Evolutionary conservation across 2,888 invertebrate genomes (phyloP), one percentile per base, ranked within the genome.

Genomic region (Cataglyphis cursor): DNA sequence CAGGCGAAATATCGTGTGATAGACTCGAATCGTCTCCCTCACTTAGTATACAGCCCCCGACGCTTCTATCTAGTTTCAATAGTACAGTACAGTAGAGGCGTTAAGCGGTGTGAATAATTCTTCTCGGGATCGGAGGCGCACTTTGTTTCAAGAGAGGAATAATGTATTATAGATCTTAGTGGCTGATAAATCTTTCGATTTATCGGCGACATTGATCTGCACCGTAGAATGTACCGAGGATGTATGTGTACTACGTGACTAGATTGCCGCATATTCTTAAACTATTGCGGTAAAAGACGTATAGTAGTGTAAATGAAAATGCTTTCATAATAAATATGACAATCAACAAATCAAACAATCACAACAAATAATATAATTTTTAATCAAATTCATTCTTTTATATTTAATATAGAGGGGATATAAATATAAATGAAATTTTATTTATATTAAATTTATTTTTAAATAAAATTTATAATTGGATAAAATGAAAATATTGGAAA

Each of bases 201-300:
- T 80, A 80, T 80, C 78, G 78, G 18, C 73, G 78, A 80, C 78
- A 80, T 80, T 80, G 78, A 80, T 80, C 78, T 73, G 59, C 72
- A 15, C 44, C 68, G 78, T 28, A 28, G 28, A 2, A 28, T 28
- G 28, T 59, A 78, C 57, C 73, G 21, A 24, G 51, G 41, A 80
- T 80, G 31, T 44, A 78, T 44, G 73, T 78, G 44, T n/a, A 70
- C 57, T 76, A 76, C 76, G 76, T 76, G 78, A 73, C 78, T 80
- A 73, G 78, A 59, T 72, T 80, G 21, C 73, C 35, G 44, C 31
- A 35, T 72, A 59, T 70, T 72, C 57, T 70, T 44, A 31, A 15
- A 15, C 15, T 24, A 9, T 24, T 31, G 12, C 31, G 57, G 24
- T 15, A 31, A 31, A 57, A 57, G 57, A 70, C 3, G 44, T 59